phyloP scores from a whole-genome alignment of 1,140 invertebrate genomes.

The Arion vulgaris region DNA sequence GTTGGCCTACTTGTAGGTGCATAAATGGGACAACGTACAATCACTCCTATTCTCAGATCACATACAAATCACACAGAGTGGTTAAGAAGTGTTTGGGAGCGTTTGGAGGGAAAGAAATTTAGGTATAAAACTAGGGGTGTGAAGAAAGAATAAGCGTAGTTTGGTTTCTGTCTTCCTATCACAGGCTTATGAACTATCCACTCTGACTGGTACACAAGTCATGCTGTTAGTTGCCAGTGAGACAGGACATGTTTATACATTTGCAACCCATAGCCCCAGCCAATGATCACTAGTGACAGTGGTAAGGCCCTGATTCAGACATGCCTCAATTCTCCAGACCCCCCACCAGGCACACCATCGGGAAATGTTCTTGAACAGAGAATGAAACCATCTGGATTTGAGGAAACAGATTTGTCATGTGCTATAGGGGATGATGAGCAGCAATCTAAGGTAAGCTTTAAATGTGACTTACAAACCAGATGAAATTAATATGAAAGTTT shows the following conservation, averaged over 20 bases:
- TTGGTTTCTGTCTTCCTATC: no score
- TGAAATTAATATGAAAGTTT: no score
- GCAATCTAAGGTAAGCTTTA: slow-evolving; percentile 42
- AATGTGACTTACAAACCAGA: no score
- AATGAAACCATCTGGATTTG: slow-evolving; percentile 98
- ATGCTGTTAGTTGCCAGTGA: slow-evolving; percentile 74
- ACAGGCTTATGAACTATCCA: slow-evolving; percentile 98
- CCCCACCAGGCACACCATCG: slow-evolving; percentile 78
- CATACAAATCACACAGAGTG: no score
- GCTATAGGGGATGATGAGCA: slow-evolving; percentile 79
- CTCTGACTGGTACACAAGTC: slow-evolving; percentile 98
- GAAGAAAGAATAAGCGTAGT: no score
- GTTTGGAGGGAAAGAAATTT: no score
- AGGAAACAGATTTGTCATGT: slow-evolving; percentile 98
- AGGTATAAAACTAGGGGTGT: no score
- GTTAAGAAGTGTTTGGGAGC: no score
- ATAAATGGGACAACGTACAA: no score
- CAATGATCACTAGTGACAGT: slow-evolving; percentile 99
- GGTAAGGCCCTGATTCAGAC: slow-evolving; percentile 99
- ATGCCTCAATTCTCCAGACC: slow-evolving; percentile 97
- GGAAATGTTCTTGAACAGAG: slow-evolving; percentile 82
- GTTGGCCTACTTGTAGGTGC: no score
- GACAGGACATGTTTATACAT: slow-evolving; percentile 97
- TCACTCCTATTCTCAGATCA: no score
- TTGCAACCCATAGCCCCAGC: slow-evolving; percentile 97